Conservation (phyloP, 2,888 invertebrate species). For the Polyommatus iphigenia region DNA sequence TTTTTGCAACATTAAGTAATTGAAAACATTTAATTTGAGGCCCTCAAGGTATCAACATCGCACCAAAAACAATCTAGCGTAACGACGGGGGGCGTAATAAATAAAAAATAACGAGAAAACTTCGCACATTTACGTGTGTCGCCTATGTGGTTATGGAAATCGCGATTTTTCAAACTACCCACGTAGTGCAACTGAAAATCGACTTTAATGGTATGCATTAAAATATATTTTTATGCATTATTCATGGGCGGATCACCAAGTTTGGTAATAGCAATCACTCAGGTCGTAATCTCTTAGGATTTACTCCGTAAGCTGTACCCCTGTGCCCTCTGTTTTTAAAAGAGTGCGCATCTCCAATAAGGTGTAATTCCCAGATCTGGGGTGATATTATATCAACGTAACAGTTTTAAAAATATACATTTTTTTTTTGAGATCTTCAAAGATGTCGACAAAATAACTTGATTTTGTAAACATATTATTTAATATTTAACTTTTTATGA, state of each 20-base stretch:
- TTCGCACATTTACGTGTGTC: slow-evolving; percentile 66
- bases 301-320: slow-evolving; percentile 54
- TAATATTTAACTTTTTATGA: not conserved
- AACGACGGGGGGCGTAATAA: slow-evolving; percentile 70
- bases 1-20: slow-evolving; percentile 1
- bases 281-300: slow-evolving; percentile 76
- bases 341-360: slow-evolving; percentile 67
- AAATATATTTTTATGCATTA: slow-evolving; percentile 4
- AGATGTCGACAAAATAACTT: too few species aligned
- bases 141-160: slow-evolving; percentile 12
- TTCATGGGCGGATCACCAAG: slow-evolving; percentile 41
- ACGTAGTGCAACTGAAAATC: slow-evolving; percentile 35
- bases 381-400: slow-evolving; percentile 38
- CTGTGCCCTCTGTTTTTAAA: slow-evolving; percentile 60
- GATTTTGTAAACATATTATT: too few species aligned
- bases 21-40: slow-evolving; percentile 23
- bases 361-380: slow-evolving; percentile 50
- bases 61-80: slow-evolving; percentile 37
- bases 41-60: not conserved
- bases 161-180: slow-evolving; percentile 26
- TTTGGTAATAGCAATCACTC: slow-evolving; percentile 77
- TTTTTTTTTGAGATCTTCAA: too few species aligned
- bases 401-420: not conserved
- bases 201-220: slow-evolving; percentile 44
- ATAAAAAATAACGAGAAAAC: slow-evolving; percentile 77